Conservation (phyloP, 2,888 invertebrate species). For the Hybos culiciformis region DNA sequence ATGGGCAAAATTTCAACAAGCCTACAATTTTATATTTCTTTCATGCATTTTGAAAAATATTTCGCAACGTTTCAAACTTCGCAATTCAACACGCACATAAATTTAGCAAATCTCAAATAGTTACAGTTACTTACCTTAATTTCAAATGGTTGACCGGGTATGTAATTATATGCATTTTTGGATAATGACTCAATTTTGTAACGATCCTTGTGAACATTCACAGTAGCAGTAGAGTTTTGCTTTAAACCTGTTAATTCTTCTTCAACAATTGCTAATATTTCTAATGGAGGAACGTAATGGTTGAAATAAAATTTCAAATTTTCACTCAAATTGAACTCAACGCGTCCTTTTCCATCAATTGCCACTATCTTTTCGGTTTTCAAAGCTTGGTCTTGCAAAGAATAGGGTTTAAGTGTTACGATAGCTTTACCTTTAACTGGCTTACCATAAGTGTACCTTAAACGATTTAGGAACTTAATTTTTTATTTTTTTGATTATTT, state of each 20-base stretch:
- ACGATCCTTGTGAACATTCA: constrained; percentile 63
- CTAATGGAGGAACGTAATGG: constrained; percentile 14
- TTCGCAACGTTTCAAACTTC: too few relatives aligned
- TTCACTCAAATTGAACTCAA: constrained; percentile 60
- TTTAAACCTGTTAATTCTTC: constrained; percentile 71
- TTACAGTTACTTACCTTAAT: constrained; percentile 66
- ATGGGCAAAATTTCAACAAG: too few relatives aligned
- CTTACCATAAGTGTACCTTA: constrained; percentile 76
- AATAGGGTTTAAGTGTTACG: constrained; percentile 55
- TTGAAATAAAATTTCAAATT: too few relatives aligned
- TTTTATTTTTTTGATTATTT: too few relatives aligned
- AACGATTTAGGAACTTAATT: too few relatives aligned
- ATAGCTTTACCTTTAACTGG: constrained; percentile 77
- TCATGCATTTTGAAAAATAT: too few relatives aligned
- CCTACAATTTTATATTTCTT: too few relatives aligned
- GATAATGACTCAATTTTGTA: constrained; percentile 53
- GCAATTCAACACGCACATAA: too few relatives aligned
- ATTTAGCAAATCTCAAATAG: too few relatives aligned
- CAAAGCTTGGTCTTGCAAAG: constrained; percentile 17
- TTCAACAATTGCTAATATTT: constrained; percentile 74
- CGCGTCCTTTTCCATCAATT: constrained; percentile 48
- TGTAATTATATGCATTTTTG: constrained; percentile 62
- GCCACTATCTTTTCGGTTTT: constrained; percentile 56
- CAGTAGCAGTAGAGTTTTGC: constrained; percentile 60
- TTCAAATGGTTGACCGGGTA: constrained; percentile 72